Conservation (phyloP, 2,113 vertebrate genomes). For the Ptilorrhoa leucosticta region DNA sequence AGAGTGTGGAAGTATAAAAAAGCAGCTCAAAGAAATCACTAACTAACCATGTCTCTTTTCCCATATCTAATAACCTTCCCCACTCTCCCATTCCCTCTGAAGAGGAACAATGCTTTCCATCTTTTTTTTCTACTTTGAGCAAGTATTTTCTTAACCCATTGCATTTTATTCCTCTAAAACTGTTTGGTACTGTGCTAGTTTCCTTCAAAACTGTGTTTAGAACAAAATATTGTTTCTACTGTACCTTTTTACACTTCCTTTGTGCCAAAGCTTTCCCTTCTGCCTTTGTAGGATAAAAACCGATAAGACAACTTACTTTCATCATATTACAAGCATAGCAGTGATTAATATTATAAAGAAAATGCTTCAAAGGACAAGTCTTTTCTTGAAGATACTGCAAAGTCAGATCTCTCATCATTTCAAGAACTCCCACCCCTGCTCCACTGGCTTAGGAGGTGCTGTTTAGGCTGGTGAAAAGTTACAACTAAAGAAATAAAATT, state of each 20-base stretch:
- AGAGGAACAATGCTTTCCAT: not conserved
- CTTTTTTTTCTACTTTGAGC: not conserved
- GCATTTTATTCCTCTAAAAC: not conserved
- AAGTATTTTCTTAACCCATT: not conserved
- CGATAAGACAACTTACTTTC: not conserved
- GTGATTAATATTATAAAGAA: not conserved
- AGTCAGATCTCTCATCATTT: not conserved
- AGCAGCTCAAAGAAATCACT: not conserved
- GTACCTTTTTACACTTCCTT: not conserved
- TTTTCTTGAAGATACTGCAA: not conserved
- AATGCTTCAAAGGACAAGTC: not conserved
- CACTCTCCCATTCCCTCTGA: accelerated
- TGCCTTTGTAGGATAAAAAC: not conserved
- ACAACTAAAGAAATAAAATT: not conserved
- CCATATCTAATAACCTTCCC: not conserved
- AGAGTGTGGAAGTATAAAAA: not conserved
- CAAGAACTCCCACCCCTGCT: not conserved
- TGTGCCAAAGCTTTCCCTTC: not conserved
- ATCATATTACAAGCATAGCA: not conserved
- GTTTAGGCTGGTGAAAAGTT: not conserved
- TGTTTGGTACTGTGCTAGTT: not conserved
- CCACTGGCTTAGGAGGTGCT: not conserved
- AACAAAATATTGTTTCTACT: not conserved
- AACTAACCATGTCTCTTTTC: not conserved
- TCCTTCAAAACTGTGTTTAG: not conserved